Conservation (phyloP, 1,140 invertebrate species). For the Bombus picipes region DNA sequence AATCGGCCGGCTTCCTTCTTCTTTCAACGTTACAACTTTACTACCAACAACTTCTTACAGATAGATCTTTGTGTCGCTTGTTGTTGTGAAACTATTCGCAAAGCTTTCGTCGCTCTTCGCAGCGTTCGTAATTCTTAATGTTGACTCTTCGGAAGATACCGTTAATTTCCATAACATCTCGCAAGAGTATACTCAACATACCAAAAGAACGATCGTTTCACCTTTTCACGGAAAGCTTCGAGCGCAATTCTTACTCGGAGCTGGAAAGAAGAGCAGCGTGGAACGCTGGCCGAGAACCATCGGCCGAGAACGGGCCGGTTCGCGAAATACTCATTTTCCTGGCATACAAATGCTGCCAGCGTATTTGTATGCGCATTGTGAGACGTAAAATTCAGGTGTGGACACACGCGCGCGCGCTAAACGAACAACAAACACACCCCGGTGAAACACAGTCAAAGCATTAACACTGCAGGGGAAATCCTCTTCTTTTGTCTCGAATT, state of each 20-base stretch:
- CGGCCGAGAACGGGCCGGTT: background rate
- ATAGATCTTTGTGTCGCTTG: accelerated
- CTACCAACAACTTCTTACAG: accelerated
- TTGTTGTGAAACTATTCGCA: too few relatives aligned
- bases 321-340: background rate
- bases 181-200: background rate
- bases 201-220: background rate
- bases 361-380: conserved; percentile 17
- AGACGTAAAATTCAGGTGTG: background rate
- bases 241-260: background rate
- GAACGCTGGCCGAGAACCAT: background rate
- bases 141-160: accelerated
- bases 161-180: background rate
- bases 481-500: conserved; percentile 14
- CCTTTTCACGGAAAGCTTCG: background rate
- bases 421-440: conserved; percentile 35
- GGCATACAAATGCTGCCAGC: background rate
- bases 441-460: background rate
- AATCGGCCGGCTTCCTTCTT: too few relatives aligned
- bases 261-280: background rate
- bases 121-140: too few relatives aligned
- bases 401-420: background rate
- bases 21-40: accelerated
- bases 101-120: too few relatives aligned
- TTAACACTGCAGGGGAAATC: conserved; percentile 4